Evolutionary conservation across 1,140 invertebrate genomes (phyloP).

Genomic region (Drosophila bipectinata): DNA sequence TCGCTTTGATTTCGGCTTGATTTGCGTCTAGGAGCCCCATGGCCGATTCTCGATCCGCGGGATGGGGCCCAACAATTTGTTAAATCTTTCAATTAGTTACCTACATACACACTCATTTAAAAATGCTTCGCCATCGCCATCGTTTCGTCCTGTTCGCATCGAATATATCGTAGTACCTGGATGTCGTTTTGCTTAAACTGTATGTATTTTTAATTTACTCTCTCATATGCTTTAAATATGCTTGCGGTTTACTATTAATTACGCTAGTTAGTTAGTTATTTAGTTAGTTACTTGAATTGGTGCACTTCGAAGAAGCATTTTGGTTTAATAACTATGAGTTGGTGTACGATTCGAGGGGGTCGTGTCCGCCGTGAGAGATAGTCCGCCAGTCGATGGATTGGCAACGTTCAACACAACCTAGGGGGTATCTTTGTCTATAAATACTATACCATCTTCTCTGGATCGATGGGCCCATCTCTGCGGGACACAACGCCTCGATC

Average conservation of each 20-base stretch:
- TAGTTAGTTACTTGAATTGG: constrained; percentile 54
- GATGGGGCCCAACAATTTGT: constrained; percentile 31
- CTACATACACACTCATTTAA: constrained; percentile 67
- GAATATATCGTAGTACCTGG: constrained; percentile 40
- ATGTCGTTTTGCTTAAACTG: constrained; percentile 33
- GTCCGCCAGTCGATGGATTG: constrained; percentile 25
- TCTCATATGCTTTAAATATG: constrained; percentile 63
- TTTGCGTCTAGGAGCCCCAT: constrained; percentile 11
- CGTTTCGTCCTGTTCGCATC: constrained; percentile 9
- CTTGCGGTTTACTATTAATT: constrained; percentile 44
- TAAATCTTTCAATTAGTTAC: constrained; percentile 52
- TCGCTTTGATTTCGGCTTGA: constrained; percentile 76
- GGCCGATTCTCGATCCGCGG: background rate
- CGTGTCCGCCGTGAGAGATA: constrained; percentile 16
- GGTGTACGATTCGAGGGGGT: constrained; percentile 22
- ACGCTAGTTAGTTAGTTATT: constrained; percentile 11
- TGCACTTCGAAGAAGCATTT: constrained; percentile 54
- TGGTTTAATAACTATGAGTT: constrained; percentile 40
- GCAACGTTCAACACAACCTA: constrained; percentile 39
- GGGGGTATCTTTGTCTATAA: constrained; percentile 27
- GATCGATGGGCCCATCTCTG: constrained; percentile 28
- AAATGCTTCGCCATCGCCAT: constrained; percentile 23
- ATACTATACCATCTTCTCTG: constrained; percentile 16
- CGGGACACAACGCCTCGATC: constrained; percentile 9
- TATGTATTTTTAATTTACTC: constrained; percentile 41